Percentiles rank a stretch among this genome's conserved stretches.
These are phyloP conservation scores for Gulo gulo DNA, from an alignment of 2,113 vertebrate species.

Conservation along the genomic window DNA sequence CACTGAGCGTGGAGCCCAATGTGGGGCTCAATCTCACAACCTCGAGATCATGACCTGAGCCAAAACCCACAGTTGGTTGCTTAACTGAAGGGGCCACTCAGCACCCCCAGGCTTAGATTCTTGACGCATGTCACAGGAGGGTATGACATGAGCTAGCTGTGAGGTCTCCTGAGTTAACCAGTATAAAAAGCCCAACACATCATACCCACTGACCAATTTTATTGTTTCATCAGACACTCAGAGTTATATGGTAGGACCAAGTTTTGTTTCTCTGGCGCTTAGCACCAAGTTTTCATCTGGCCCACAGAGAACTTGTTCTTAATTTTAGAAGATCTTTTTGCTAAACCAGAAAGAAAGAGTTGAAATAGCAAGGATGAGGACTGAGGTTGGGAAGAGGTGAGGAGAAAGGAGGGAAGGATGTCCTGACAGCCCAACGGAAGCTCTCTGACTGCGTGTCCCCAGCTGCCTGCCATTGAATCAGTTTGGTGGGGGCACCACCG, in stretches of 20 bases:
- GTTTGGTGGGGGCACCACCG: too few species aligned
- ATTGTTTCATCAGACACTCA: neutral
- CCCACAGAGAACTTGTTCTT: neutral
- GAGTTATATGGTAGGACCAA: neutral
- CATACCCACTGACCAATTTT: neutral
- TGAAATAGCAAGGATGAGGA: neutral
- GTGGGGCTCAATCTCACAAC: neutral
- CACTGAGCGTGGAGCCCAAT: neutral
- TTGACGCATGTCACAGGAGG: neutral
- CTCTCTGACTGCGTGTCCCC: neutral
- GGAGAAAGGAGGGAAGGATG: neutral
- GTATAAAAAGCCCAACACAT: neutral
- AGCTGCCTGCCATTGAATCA: neutral
- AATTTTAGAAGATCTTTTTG: slow-evolving; percentile 13
- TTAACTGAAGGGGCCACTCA: neutral
- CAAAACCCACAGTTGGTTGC: neutral
- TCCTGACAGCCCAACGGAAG: neutral
- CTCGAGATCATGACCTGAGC: neutral
- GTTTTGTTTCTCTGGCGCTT: neutral
- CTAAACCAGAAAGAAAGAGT: neutral
- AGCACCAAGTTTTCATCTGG: neutral
- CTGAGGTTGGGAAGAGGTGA: neutral
- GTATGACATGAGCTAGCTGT: neutral
- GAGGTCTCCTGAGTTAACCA: neutral
- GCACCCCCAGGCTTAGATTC: neutral